Percentiles rank a stretch among this genome's conserved stretches.
phyloP scores from a whole-genome alignment of 2,888 invertebrate species.

The Synanthedon tipuliformis region DNA sequence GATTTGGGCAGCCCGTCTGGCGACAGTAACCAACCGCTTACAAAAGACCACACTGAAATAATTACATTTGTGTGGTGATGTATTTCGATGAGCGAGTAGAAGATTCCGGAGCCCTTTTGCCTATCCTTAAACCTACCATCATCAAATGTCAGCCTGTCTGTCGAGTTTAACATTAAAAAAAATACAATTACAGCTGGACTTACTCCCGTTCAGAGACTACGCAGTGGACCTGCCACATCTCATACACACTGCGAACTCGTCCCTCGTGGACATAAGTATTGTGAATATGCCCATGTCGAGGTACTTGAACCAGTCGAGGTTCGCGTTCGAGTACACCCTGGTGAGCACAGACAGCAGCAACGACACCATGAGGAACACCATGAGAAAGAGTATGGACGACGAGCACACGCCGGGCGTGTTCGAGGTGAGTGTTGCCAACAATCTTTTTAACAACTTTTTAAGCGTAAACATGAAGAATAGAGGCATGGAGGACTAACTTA shows the following conservation, averaged over 20 bases:
- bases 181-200: constrained; percentile 57
- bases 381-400: constrained; percentile 74
- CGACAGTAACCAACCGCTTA: no score
- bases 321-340: constrained; percentile 70
- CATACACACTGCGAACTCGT: constrained; percentile 74
- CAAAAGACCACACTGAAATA: no score
- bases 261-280: constrained; percentile 72
- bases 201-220: constrained; percentile 54
- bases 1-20: no score
- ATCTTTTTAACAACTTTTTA: no score
- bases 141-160: no score
- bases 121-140: no score
- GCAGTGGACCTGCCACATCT: constrained; percentile 71
- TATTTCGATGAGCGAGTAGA: no score
- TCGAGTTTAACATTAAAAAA: not conserved
- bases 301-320: constrained; percentile 67
- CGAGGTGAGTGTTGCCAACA: constrained; percentile 45
- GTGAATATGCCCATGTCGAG: constrained; percentile 57
- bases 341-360: constrained; percentile 52
- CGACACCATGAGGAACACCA: constrained; percentile 42
- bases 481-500: no score
- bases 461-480: no score
- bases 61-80: no score
- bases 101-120: no score
- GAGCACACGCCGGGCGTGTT: constrained; percentile 82